Percentiles rank a stretch among this genome's conserved stretches.
phyloP scores from a whole-genome alignment of 1,140 invertebrate genomes.

The Agraylea sexmaculata region DNA sequence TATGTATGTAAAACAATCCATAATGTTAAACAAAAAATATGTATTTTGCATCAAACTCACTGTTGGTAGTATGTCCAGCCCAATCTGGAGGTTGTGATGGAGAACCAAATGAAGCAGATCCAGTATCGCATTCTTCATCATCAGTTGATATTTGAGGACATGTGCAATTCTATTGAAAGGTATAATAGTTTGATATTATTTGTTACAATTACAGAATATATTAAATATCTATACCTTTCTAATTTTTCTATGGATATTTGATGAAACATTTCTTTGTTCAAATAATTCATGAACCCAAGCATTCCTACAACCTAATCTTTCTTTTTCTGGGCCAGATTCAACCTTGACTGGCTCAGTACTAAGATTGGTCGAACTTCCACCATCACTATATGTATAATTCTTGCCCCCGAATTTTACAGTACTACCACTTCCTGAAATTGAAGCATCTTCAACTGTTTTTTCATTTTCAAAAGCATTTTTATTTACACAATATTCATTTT shows the following conservation, averaged over 20 bases:
- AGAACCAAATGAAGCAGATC: conserved; percentile 47
- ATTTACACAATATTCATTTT: conserved; percentile 2
- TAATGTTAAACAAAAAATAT: conserved; percentile 6
- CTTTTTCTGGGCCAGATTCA: conserved; percentile 19
- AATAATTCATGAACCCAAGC: conserved; percentile 29
- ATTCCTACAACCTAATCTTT: conserved; percentile 32
- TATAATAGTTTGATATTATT: background rate
- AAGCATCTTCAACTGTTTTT: conserved; percentile 12
- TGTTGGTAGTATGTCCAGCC: conserved; percentile 76
- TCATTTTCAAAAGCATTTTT: conserved; percentile 9
- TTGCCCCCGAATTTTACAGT: conserved; percentile 12
- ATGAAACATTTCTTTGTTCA: conserved; percentile 24
- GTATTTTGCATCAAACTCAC: conserved; percentile 37
- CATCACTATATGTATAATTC: conserved; percentile 22
- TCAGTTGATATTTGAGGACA: conserved; percentile 32
- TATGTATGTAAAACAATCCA: background rate
- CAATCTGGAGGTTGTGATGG: conserved; percentile 52
- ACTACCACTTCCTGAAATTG: conserved; percentile 13
- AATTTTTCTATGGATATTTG: conserved; percentile 24
- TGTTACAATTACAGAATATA: background rate
- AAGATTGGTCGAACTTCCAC: conserved; percentile 26
- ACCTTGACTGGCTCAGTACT: conserved; percentile 11
- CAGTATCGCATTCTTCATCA: conserved; percentile 50
- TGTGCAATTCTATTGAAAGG: conserved; percentile 6
- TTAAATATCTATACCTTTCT: conserved; percentile 25